phyloP scores from a whole-genome alignment of 2,888 invertebrate species.

The Priocnemis perturbator region DNA sequence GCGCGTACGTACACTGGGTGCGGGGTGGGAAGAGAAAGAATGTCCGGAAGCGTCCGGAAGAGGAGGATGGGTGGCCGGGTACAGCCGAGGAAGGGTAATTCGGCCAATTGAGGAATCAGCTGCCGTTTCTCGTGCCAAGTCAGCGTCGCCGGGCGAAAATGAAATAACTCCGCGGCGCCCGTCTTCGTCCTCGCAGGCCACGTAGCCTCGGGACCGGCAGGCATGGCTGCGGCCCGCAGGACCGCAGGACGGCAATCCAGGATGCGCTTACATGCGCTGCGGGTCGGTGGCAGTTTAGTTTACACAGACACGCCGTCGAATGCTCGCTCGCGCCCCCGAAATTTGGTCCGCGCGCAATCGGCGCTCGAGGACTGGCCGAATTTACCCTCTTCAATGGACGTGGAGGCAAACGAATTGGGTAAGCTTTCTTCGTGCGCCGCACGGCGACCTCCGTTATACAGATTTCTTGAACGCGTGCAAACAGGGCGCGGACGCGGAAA shows the following conservation, averaged over 20 bases:
- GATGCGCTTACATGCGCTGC: constrained; percentile 13
- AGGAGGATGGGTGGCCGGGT: not conserved
- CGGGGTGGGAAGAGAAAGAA: constrained; percentile 20
- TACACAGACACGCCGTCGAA: not conserved
- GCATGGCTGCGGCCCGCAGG: constrained; percentile 18
- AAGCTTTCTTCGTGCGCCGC: too few relatives aligned
- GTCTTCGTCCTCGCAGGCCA: constrained; percentile 17
- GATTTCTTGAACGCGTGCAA: too few relatives aligned
- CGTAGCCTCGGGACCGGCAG: constrained; percentile 10
- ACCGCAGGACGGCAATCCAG: constrained; percentile 8
- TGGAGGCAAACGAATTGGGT: too few relatives aligned
- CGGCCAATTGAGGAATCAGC: constrained; percentile 56
- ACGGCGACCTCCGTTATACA: too few relatives aligned
- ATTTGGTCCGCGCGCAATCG: too few relatives aligned
- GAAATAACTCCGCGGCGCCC: constrained; percentile 62
- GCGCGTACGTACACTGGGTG: not conserved
- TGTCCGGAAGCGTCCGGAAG: constrained; percentile 4
- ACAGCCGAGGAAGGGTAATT: constrained; percentile 39
- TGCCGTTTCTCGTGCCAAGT: constrained; percentile 62
- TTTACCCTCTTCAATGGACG: too few relatives aligned
- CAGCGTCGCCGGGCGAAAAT: constrained; percentile 61
- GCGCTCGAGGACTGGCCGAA: too few relatives aligned
- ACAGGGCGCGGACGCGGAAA: too few relatives aligned
- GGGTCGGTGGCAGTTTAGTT: constrained; percentile 11
- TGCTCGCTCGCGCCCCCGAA: too few relatives aligned